Conservation (phyloP, 2,888 invertebrate genomes). For the Eristalinus sepulchralis region DNA sequence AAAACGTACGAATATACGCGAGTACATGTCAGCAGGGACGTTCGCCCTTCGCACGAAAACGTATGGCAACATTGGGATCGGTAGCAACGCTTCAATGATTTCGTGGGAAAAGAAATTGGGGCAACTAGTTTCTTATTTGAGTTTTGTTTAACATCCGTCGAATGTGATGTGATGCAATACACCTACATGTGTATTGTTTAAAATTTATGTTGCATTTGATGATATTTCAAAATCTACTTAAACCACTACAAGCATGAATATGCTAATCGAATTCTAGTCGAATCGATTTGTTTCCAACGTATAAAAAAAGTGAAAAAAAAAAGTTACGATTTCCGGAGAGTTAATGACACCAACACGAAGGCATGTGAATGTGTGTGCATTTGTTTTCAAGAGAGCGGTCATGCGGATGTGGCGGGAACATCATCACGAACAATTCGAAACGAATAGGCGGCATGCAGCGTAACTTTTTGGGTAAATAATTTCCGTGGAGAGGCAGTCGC, state of each 20-base stretch:
- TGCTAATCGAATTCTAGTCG: constrained; percentile 60
- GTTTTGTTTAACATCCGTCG: constrained; percentile 40
- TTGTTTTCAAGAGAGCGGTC: background rate
- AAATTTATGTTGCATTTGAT: constrained; percentile 55
- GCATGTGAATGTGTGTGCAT: background rate
- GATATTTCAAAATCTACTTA: constrained; percentile 45
- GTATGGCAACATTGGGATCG: constrained; percentile 6
- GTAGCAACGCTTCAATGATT: constrained; percentile 61
- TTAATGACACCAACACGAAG: constrained; percentile 15
- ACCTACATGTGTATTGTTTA: constrained; percentile 39
- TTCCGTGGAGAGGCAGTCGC: constrained; percentile 16
- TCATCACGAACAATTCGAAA: constrained; percentile 33
- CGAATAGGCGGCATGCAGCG: constrained; percentile 2
- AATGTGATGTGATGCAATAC: constrained; percentile 48
- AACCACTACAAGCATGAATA: constrained; percentile 34
- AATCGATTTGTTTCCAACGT: constrained; percentile 51
- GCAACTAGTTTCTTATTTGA: constrained; percentile 24
- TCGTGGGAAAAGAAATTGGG: constrained; percentile 53
- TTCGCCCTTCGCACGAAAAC: constrained; percentile 6
- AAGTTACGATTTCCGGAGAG: constrained; percentile 57
- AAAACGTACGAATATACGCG: background rate
- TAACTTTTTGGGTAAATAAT: constrained; percentile 34
- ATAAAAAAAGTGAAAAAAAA: background rate
- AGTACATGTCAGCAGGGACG: background rate
- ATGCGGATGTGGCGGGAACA: background rate